Conservation (phyloP, 2,797 vertebrate species). For the Aplochiton taeniatus region DNA sequence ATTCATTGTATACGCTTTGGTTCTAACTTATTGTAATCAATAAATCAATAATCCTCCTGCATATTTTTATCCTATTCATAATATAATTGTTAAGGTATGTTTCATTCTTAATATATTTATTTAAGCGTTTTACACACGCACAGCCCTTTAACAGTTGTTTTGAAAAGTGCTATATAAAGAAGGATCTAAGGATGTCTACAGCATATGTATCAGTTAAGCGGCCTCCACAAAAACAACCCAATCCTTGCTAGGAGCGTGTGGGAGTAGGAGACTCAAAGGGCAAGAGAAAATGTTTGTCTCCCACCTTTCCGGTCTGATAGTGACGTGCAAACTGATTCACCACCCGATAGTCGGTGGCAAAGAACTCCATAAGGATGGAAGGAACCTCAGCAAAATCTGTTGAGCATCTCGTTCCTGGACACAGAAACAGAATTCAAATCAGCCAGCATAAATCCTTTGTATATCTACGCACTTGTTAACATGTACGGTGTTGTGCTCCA, state of each 20-base stretch:
- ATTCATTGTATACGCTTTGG: no score
- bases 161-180: not conserved
- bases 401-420: slow-evolving; percentile 82
- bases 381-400: slow-evolving; percentile 91
- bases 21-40: no score
- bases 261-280: not conserved
- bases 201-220: not conserved
- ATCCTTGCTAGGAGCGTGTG: not conserved
- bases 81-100: no score
- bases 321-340: slow-evolving; percentile 86
- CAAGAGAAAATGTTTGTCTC: not conserved
- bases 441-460: not conserved
- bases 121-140: no score
- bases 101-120: no score
- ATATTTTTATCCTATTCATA: no score
- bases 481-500: no score
- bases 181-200: not conserved
- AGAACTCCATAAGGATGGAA: slow-evolving; percentile 88
- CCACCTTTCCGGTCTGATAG: slow-evolving; percentile 86
- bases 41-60: no score
- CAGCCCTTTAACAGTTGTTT: no score
- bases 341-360: slow-evolving; percentile 86
- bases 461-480: no score
- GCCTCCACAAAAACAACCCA: not conserved
- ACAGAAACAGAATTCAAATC: not conserved